A percentile compares a stretch with the other conserved stretches of the same genome.
Conservation (phyloP, 2,888 invertebrate genomes). For the Cryptocephalus primarius region DNA sequence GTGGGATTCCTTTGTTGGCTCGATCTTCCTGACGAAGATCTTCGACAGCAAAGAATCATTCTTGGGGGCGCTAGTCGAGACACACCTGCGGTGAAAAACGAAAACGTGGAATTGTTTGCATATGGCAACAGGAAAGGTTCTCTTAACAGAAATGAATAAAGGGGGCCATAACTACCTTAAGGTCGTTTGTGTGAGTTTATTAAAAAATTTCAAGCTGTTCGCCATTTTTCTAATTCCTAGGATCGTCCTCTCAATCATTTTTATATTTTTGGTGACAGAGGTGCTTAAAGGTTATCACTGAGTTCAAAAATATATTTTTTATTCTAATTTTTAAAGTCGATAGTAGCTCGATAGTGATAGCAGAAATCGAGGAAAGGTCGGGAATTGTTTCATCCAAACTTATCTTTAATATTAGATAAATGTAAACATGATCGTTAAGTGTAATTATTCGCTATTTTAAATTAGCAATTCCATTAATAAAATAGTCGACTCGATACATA, state of each 20-base stretch:
- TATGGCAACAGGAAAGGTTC: background rate
- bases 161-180: conserved; percentile 21
- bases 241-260: conserved; percentile 11
- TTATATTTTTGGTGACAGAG: conserved; percentile 22
- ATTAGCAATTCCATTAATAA: too few relatives aligned
- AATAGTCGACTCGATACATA: too few relatives aligned
- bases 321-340: background rate
- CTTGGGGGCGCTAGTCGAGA: conserved; percentile 33
- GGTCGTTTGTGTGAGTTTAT: conserved; percentile 22
- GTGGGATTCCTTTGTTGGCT: conserved; percentile 92
- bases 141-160: background rate
- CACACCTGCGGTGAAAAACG: conserved; percentile 17
- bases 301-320: conserved; percentile 5
- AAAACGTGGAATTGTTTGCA: background rate
- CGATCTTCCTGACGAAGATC: conserved; percentile 79
- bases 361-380: too few relatives aligned
- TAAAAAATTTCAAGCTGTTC: conserved; percentile 24
- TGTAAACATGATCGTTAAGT: too few relatives aligned
- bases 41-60: conserved; percentile 81
- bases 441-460: too few relatives aligned
- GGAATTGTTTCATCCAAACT: too few relatives aligned
- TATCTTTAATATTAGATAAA: too few relatives aligned
- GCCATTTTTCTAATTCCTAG: conserved; percentile 24
- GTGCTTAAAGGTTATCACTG: conserved; percentile 7
- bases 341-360: too few relatives aligned